phyloP scores from a whole-genome alignment of 2,888 invertebrate genomes.

The Automeris io region DNA sequence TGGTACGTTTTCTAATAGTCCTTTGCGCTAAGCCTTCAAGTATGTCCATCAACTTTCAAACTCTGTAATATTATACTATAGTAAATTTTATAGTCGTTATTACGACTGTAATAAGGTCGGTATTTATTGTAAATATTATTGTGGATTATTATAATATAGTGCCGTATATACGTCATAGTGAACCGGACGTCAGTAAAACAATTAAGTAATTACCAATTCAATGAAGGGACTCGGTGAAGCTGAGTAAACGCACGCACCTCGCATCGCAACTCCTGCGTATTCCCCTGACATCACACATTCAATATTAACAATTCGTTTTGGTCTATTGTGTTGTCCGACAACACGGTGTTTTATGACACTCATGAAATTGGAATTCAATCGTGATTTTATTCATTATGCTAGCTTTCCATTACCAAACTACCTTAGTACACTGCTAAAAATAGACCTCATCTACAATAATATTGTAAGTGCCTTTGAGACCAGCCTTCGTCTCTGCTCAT shows the following conservation, averaged over 20 bases:
- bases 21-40: too few species aligned
- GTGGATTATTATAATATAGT: too few species aligned
- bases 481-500: too few species aligned
- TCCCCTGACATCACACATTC: conserved; percentile 14
- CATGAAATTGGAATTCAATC: conserved; percentile 22
- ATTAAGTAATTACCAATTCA: conserved; percentile 65
- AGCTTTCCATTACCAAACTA: too few species aligned
- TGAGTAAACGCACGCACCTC: conserved; percentile 28
- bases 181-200: conserved; percentile 40
- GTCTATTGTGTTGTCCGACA: conserved; percentile 19
- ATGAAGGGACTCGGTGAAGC: conserved; percentile 54
- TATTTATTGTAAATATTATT: too few species aligned
- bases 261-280: conserved; percentile 28
- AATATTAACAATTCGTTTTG: conserved; percentile 16
- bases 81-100: too few species aligned
- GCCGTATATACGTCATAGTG: conserved; percentile 6
- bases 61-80: too few species aligned
- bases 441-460: too few species aligned
- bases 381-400: background rate
- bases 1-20: too few species aligned
- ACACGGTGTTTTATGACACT: conserved; percentile 11
- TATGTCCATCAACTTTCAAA: too few species aligned
- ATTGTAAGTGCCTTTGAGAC: too few species aligned
- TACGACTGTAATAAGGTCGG: too few species aligned
- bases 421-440: background rate